Evolutionary conservation across 2,888 invertebrate species (phyloP).

Genomic region (Operophtera brumata): DNA sequence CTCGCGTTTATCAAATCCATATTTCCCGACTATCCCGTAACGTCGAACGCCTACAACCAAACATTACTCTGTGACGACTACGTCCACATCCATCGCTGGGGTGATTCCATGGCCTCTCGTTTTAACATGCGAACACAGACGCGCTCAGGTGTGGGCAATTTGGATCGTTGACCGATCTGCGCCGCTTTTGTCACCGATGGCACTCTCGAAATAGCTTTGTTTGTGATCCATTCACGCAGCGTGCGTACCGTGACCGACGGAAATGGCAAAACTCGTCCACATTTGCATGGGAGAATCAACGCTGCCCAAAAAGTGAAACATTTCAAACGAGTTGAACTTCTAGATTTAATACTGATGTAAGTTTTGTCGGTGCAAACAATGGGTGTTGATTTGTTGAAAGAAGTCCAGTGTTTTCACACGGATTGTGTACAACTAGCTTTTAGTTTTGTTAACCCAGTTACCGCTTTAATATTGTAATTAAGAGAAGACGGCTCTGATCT

Average conservation of each 20-base stretch:
- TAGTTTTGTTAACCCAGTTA: conserved; percentile 79
- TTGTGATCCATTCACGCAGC: conserved; percentile 68
- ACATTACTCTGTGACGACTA: conserved; percentile 52
- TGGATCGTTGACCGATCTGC: conserved; percentile 67
- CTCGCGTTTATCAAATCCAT: conserved; percentile 63
- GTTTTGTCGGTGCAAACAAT: conserved; percentile 58
- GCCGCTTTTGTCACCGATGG: conserved; percentile 63
- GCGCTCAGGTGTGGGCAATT: conserved; percentile 46
- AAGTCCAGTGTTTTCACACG: conserved; percentile 66
- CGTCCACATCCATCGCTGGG: conserved; percentile 35
- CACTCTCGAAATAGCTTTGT: conserved; percentile 68
- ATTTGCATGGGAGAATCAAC: conserved; percentile 53
- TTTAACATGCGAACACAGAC: conserved; percentile 53
- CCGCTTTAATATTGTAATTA: conserved; percentile 69
- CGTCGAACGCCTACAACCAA: conserved; percentile 71
- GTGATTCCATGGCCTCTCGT: conserved; percentile 51
- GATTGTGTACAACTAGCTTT: conserved; percentile 50
- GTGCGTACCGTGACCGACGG: conserved; percentile 72
- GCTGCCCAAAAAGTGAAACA: conserved; percentile 41
- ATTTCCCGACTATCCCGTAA: conserved; percentile 50
- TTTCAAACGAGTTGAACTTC: conserved; percentile 41
- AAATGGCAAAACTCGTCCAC: conserved; percentile 64
- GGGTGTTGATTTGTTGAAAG: conserved; percentile 61
- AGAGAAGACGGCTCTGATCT: conserved; percentile 54
- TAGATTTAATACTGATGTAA: conserved; percentile 40